Base-by-base conservation (phyloP, 2,113 vertebrate species). In the Aptenodytes patagonicus region DNA sequence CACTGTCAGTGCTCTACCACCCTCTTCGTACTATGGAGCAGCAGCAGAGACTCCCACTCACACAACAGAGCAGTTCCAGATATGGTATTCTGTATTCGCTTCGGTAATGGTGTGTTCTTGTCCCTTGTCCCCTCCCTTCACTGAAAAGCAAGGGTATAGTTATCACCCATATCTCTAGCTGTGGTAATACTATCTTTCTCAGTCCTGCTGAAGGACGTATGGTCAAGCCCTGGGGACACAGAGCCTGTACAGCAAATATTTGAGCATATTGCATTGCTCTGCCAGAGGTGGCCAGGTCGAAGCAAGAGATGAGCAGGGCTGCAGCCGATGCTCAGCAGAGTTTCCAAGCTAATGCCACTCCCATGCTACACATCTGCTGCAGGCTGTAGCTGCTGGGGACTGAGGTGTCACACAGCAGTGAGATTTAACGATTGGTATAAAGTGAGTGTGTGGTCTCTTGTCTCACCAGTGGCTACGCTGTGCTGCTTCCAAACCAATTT, bases 61-160 rank as follows among this genome's bases (percentile, higher is more conserved):
- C 11, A 42, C 3, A 55, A 55, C 3, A 70, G 46, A 61, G 18
- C 46, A 70, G 21, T 58, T 89, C 46, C 38, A 66, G 40, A 28
- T 24, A 20, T 0, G 0, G 17, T 21, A 25, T 76, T 83, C 52
- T 69, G 16, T 64, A 13, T 57, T 79, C 0, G 0, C 38, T 65
- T 64, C 38, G 44, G 32, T 2, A 2, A 32, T 32, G 22, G 9
- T 52, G 7, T 77, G 6, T 31, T 87, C 42, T 83, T 70, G 14
- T 55, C 31, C 44, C 42, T 83, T 70, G 14, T 55, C 31, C 44
- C 13, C 42, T 68, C 10, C 25, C 42, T 34, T 72, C 54, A 15
- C 21, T 36, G 54, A 34, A 91, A 83, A 78, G 17, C 28, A 68
- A 54, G 11, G 7, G 2, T 51, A 22, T 19, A 36, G 38, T 49